These are phyloP conservation scores for Sarcophilus harrisii DNA, from an alignment of 2,797 vertebrate species.

Conservation along the genomic window DNA sequence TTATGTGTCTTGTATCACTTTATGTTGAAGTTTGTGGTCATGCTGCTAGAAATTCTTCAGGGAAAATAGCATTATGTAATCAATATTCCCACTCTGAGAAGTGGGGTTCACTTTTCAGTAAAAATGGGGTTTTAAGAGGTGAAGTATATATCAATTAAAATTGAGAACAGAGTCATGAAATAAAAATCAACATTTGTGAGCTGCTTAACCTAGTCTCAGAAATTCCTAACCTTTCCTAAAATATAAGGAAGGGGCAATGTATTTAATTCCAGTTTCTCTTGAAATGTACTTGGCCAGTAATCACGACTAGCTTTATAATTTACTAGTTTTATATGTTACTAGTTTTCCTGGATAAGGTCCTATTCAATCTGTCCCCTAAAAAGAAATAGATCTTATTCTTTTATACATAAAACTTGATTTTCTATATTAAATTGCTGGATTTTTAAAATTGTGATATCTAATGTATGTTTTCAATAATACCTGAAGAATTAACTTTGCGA, in stretches of 20 bases:
- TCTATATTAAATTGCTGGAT: conserved; percentile 59
- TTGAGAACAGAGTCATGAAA: conserved; percentile 53
- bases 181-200: conserved; percentile 58
- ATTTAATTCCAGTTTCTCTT: conserved; percentile 26
- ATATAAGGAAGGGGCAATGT: conserved; percentile 2
- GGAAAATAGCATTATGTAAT: background rate
- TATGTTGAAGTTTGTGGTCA: background rate
- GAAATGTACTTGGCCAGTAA: conserved; percentile 57
- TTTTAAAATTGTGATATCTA: conserved; percentile 6
- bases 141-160: conserved; percentile 19
- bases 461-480: conserved; percentile 48
- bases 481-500: background rate
- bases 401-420: conserved; percentile 63
- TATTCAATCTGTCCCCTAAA: conserved; percentile 45
- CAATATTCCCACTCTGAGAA: conserved; percentile 10
- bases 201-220: conserved; percentile 38
- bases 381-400: conserved; percentile 60
- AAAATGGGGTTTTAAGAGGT: conserved; percentile 24
- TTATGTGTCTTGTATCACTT: background rate
- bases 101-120: background rate
- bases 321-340: conserved; percentile 55
- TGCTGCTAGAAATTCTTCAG: background rate
- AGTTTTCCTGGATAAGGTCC: conserved; percentile 58
- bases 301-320: conserved; percentile 42
- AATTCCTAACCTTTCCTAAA: conserved; percentile 42